Evolutionary conservation across 1,140 invertebrate species (phyloP).

Genomic region (Drosophila persimilis): DNA sequence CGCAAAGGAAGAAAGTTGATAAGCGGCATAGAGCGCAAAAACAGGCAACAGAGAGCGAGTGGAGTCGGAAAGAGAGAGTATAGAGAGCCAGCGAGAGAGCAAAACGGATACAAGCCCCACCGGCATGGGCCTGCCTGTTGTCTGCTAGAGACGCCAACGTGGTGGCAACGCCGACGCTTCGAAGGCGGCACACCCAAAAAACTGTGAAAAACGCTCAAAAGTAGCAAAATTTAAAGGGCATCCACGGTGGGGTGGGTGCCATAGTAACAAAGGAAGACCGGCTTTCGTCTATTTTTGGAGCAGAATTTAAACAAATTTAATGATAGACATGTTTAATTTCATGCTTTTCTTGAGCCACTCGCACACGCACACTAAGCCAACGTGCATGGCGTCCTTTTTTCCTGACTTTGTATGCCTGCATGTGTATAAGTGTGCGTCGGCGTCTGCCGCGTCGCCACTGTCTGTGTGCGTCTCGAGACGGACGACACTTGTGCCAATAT

Average conservation of each 20-base stretch:
- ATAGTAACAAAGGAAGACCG: not conserved
- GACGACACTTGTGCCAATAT: conserved; percentile 38
- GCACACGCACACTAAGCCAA: conserved; percentile 42
- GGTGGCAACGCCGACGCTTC: conserved; percentile 77
- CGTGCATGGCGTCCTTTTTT: conserved; percentile 73
- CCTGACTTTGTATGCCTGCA: conserved; percentile 10
- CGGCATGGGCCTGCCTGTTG: conserved; percentile 53
- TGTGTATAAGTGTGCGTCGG: conserved; percentile 4
- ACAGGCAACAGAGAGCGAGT: conserved; percentile 33
- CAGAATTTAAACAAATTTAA: conserved; percentile 1
- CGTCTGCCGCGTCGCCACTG: not conserved
- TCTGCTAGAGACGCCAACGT: conserved; percentile 55
- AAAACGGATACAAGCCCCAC: conserved; percentile 73
- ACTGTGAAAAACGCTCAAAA: conserved; percentile 61
- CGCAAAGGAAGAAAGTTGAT: conserved; percentile 56
- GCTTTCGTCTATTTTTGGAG: not conserved
- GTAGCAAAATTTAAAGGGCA: conserved; percentile 40
- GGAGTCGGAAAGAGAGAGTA: conserved; percentile 16
- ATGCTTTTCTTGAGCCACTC: conserved; percentile 16
- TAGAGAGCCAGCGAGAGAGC: conserved; percentile 49
- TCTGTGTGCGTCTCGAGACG: conserved; percentile 38
- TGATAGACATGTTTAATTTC: conserved; percentile 11
- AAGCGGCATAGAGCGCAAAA: conserved; percentile 43
- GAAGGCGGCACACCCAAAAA: conserved; percentile 78
- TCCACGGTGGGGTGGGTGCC: not conserved